Conservation (phyloP, 2,113 vertebrate genomes). For the Triplophysa tibetana region DNA sequence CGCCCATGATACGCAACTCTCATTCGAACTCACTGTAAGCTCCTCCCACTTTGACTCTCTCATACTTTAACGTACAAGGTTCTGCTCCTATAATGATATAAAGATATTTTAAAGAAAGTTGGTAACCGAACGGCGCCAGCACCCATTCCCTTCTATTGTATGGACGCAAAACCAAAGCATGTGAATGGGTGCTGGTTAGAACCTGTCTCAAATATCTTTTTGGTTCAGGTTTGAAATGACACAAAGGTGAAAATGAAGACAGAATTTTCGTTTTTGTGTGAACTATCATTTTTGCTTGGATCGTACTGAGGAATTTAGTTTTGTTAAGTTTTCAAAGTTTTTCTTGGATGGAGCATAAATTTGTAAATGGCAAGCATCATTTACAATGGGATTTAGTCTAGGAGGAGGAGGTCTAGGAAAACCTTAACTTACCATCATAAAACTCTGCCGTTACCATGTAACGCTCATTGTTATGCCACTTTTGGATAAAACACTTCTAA, state of each 20-base stretch:
- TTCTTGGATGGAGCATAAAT: background rate
- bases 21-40: slow-evolving; percentile 59
- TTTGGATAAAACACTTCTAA: background rate
- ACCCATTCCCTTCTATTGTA: no score
- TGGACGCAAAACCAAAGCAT: no score
- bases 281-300: background rate
- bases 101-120: no score
- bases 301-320: background rate
- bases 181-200: no score
- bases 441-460: background rate
- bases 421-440: background rate
- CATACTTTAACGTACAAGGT: background rate
- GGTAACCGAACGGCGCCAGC: no score
- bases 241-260: no score
- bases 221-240: no score
- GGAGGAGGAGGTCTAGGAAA: background rate
- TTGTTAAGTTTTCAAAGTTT: background rate
- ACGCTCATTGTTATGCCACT: background rate
- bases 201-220: no score
- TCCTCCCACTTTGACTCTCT: background rate
- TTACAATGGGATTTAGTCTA: slow-evolving; percentile 20
- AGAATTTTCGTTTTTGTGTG: background rate
- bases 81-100: no score
- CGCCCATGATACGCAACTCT: slow-evolving; percentile 44
- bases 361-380: slow-evolving; percentile 10